Conservation (phyloP, 2,113 vertebrate species). For the Aplodontia rufa region DNA sequence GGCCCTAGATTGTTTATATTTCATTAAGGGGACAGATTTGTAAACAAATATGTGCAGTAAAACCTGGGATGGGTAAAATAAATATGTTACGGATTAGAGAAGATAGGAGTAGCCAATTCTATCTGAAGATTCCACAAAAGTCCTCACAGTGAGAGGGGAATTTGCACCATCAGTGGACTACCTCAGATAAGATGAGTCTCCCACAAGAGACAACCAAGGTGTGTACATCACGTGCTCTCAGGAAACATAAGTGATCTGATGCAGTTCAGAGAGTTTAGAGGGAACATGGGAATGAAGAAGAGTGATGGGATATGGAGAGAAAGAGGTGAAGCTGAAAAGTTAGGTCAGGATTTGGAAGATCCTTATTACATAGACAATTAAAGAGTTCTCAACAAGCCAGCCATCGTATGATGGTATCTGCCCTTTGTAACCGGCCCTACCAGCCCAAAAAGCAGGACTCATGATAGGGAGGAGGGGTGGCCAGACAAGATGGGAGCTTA, state of each 20-base stretch:
- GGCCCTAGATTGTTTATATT: not conserved
- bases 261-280: not conserved
- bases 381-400: not conserved
- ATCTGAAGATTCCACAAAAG: not conserved
- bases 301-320: not conserved
- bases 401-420: not conserved
- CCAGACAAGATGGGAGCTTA: not conserved
- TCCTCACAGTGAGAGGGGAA: not conserved
- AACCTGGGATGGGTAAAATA: not conserved
- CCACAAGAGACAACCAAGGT: not conserved
- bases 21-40: not conserved
- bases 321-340: not conserved
- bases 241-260: not conserved
- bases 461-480: not conserved
- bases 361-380: not conserved
- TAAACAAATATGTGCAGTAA: conserved; percentile 37
- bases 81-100: not conserved
- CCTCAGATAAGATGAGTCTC: not conserved
- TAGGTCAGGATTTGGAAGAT: not conserved
- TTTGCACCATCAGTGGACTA: not conserved
- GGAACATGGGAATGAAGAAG: not conserved
- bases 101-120: not conserved
- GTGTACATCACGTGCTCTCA: not conserved
- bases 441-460: not conserved
- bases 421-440: not conserved